These are phyloP conservation scores for Scytalopus superciliaris DNA, from an alignment of 2,113 vertebrate genomes.

Conservation along the genomic window DNA sequence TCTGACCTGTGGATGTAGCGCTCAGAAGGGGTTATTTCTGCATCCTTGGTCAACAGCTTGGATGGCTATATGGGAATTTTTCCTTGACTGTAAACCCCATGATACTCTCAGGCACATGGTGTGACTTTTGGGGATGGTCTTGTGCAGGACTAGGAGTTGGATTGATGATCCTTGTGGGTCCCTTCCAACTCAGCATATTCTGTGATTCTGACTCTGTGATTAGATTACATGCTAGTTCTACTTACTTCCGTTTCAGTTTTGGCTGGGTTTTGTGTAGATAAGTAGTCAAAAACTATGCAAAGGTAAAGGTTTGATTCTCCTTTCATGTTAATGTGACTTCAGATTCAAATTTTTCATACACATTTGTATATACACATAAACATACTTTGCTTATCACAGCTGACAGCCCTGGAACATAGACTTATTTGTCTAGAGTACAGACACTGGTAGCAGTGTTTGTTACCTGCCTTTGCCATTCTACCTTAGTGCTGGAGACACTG, in stretches of 20 bases:
- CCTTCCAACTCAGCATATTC: not conserved
- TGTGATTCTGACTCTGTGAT: not conserved
- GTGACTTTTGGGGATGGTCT: not conserved
- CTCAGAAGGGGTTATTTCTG: not conserved
- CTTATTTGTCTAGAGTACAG: not conserved
- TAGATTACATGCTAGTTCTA: not conserved
- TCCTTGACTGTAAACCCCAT: not conserved
- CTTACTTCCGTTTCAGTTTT: not conserved
- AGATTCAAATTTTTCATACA: not conserved
- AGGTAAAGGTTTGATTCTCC: not conserved
- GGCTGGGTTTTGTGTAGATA: not conserved
- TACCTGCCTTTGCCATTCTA: not conserved
- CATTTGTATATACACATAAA: rapidly evolving
- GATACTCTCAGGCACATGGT: not conserved
- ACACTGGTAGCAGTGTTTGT: not conserved
- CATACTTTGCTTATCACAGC: not conserved
- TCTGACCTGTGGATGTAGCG: not conserved
- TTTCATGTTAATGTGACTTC: not conserved
- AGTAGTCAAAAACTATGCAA: not conserved
- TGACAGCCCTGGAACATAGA: not conserved
- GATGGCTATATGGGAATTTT: not conserved
- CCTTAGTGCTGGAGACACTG: not conserved
- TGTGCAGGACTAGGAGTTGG: not conserved
- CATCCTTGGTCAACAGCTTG: not conserved
- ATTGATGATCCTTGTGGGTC: not conserved